These are phyloP conservation scores for Gambelia wislizenii DNA, from an alignment of 2,797 vertebrate genomes.

Conservation along the genomic window DNA sequence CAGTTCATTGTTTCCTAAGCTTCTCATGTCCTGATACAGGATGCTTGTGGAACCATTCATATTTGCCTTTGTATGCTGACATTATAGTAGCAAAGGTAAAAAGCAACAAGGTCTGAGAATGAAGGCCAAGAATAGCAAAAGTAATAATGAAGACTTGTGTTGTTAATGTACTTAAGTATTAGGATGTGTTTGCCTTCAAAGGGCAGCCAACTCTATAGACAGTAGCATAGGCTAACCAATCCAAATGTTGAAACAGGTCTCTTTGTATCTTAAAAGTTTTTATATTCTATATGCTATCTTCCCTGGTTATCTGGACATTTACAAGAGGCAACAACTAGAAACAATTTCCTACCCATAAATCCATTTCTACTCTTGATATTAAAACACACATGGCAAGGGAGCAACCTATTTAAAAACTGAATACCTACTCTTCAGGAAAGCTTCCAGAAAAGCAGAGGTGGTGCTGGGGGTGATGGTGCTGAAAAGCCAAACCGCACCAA, in stretches of 20 bases:
- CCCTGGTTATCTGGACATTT: not conserved
- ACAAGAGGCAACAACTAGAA: not conserved
- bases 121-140: slow-evolving; percentile 59
- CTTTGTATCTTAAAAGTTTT: not conserved
- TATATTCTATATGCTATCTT: slow-evolving; percentile 14
- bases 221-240: slow-evolving; percentile 44
- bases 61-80: slow-evolving; percentile 68
- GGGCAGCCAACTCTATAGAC: slow-evolving; percentile 57
- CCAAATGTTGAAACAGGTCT: slow-evolving; percentile 42
- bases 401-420: too few relatives aligned
- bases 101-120: slow-evolving; percentile 47
- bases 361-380: too few relatives aligned
- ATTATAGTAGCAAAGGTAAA: slow-evolving; percentile 53
- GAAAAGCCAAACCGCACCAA: too few relatives aligned
- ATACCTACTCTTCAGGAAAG: not conserved
- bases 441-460: too few relatives aligned
- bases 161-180: slow-evolving; percentile 49
- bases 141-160: slow-evolving; percentile 46
- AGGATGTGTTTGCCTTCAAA: slow-evolving; percentile 65
- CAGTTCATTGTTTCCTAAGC: slow-evolving; percentile 50
- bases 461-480: too few relatives aligned
- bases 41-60: slow-evolving; percentile 39
- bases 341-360: not conserved
- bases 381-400: too few relatives aligned
- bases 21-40: slow-evolving; percentile 55